These are phyloP conservation scores for Zaprionus inermis DNA, from an alignment of 1,140 invertebrate genomes.

Conservation along the genomic window DNA sequence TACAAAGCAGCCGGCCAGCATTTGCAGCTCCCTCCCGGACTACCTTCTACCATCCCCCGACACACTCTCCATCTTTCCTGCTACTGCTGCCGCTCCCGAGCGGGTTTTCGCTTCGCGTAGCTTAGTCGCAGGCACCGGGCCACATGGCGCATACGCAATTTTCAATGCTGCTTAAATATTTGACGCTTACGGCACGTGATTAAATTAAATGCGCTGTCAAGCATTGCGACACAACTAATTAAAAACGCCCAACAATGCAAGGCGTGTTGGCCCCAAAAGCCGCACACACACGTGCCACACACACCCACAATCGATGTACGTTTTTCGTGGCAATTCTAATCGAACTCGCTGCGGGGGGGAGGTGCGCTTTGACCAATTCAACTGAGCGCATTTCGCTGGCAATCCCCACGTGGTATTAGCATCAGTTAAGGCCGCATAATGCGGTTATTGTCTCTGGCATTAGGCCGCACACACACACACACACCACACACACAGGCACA, in stretches of 20 bases:
- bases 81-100: conserved; percentile 11
- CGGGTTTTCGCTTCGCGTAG: conserved; percentile 38
- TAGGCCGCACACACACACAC: not conserved
- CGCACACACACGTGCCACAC: not conserved
- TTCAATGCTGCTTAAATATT: conserved; percentile 74
- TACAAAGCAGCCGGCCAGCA: conserved; percentile 15
- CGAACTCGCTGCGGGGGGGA: conserved; percentile 30
- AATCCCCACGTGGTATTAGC: conserved; percentile 25
- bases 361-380: conserved; percentile 52
- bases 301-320: conserved; percentile 31
- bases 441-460: conserved; percentile 69
- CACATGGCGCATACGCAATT: conserved; percentile 75
- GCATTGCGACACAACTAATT: conserved; percentile 76
- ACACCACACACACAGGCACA: not conserved
- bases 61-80: not conserved
- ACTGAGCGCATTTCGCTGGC: conserved; percentile 12
- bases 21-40: too few relatives aligned
- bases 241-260: conserved; percentile 69
- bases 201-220: conserved; percentile 71
- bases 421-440: conserved; percentile 56
- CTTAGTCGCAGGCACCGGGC: conserved; percentile 34
- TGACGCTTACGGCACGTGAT: conserved; percentile 74
- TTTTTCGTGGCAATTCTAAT: conserved; percentile 52
- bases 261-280: conserved; percentile 18
- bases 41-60: conserved; percentile 1